Evolutionary conservation across 2,797 vertebrate genomes (phyloP).

Genomic region (Microhierax caerulescens): DNA sequence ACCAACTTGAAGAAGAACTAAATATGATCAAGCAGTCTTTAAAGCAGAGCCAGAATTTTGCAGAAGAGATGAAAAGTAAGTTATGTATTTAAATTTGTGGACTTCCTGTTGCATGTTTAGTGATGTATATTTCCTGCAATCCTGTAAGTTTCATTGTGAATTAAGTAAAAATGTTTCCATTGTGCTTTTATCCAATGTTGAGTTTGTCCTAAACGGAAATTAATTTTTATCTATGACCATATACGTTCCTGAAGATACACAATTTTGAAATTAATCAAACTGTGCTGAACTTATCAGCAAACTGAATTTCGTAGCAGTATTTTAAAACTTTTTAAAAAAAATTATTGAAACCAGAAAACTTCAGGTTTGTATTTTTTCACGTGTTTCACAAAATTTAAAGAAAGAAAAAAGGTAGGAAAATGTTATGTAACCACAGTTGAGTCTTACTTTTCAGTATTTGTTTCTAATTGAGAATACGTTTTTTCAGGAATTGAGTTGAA

Average conservation of each 20-base stretch:
- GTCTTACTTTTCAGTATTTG: not conserved
- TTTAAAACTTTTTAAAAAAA: too few relatives aligned
- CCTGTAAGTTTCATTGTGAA: not conserved
- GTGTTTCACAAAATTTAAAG: not conserved
- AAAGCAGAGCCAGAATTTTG: conserved; percentile 78
- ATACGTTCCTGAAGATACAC: not conserved
- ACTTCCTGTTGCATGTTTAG: not conserved
- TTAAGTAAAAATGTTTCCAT: not conserved
- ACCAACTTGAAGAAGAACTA: conserved; percentile 84
- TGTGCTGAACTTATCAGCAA: not conserved
- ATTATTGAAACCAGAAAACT: not conserved
- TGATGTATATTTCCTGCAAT: not conserved
- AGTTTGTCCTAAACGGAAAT: not conserved
- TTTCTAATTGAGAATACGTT: not conserved
- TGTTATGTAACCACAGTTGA: not conserved
- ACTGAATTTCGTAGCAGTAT: not conserved
- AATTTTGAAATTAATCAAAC: not conserved
- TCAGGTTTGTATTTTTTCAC: not conserved
- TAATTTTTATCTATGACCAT: not conserved
- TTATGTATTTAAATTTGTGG: not conserved
- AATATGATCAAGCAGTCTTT: conserved; percentile 75
- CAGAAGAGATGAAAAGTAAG: conserved; percentile 87
- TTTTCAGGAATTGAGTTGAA: not conserved
- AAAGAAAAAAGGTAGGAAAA: not conserved
- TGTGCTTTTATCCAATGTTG: not conserved